Evolutionary conservation across 23 tunicate genomes (phyloP).

Genomic region (Ciona savignyi): DNA sequence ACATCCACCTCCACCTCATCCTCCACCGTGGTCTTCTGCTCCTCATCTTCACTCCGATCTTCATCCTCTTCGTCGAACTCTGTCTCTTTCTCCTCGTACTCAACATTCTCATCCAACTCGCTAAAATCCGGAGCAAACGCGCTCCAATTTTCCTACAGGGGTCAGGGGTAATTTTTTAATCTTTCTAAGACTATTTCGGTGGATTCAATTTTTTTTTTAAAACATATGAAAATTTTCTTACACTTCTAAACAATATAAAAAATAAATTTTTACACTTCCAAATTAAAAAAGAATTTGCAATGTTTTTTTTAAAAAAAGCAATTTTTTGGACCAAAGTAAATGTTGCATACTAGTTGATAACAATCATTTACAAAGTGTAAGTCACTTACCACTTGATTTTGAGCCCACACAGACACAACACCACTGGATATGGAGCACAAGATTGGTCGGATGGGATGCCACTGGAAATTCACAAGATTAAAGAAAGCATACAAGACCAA

Average conservation of each 20-base stretch:
- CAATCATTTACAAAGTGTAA: background rate
- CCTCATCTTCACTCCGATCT: conserved; percentile 57
- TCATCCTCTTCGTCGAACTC: conserved; percentile 98
- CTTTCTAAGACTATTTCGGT: no score
- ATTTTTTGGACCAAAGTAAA: background rate
- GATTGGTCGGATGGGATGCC: conserved; percentile 97
- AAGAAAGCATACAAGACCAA: no score
- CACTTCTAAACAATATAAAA: background rate
- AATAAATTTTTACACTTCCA: background rate
- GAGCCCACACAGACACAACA: conserved; percentile 94
- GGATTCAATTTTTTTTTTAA: no score
- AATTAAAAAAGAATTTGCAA: background rate
- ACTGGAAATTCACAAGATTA: background rate
- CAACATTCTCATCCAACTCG: conserved; percentile 93
- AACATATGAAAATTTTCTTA: background rate
- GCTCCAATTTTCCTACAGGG: conserved; percentile 79
- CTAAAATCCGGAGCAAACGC: conserved; percentile 98
- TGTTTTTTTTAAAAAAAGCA: no score
- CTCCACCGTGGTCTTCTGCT: conserved; percentile 34
- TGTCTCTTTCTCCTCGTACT: conserved; percentile 91
- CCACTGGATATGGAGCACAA: conserved; percentile 92
- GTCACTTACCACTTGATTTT: conserved; percentile 74
- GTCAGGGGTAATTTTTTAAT: no score
- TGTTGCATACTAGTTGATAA: no score
- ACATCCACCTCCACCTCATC: conserved; percentile 78